phyloP scores from a whole-genome alignment of 2,888 invertebrate species.

The Tetranychus truncatus region DNA sequence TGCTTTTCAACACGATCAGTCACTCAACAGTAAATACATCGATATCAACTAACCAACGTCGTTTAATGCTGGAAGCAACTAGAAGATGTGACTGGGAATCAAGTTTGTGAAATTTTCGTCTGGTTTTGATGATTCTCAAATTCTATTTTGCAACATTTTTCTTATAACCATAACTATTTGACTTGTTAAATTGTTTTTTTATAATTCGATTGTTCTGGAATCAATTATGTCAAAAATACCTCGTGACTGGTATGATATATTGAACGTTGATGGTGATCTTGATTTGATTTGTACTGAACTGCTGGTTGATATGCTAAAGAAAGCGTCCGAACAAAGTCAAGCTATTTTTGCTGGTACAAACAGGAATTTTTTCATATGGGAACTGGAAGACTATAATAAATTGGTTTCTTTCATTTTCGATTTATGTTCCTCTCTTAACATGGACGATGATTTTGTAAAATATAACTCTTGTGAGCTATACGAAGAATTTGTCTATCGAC shows the following conservation, averaged over 20 bases:
- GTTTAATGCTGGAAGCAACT: too few relatives aligned
- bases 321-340: background rate
- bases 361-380: background rate
- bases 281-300: background rate
- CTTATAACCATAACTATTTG: too few relatives aligned
- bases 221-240: background rate
- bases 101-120: too few relatives aligned
- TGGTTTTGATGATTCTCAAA: too few relatives aligned
- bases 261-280: background rate
- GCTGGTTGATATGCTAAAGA: background rate
- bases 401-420: background rate
- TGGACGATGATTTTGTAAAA: background rate
- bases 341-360: background rate
- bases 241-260: background rate
- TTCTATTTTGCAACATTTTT: too few relatives aligned
- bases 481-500: background rate
- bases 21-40: too few relatives aligned
- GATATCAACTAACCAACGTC: too few relatives aligned
- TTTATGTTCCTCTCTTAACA: background rate
- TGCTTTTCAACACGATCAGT: too few relatives aligned
- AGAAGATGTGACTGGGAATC: too few relatives aligned
- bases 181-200: too few relatives aligned
- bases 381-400: background rate
- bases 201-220: too few relatives aligned
- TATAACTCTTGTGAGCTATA: background rate